Evolutionary conservation across 2,797 vertebrate genomes (phyloP).

Genomic region (Tiaroga cobitis): DNA sequence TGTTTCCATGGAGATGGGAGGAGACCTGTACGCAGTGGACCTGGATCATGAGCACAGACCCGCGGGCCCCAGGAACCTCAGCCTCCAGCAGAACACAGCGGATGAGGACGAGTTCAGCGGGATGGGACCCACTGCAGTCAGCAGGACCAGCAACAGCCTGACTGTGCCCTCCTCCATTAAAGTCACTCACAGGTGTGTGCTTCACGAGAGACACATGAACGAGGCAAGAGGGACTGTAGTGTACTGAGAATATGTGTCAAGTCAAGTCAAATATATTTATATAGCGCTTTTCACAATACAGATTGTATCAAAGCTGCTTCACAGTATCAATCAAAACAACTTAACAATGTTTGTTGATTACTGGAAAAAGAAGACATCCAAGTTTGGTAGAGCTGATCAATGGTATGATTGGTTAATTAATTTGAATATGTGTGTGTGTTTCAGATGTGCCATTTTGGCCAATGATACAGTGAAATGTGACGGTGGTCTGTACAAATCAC

Average conservation of each 20-base stretch:
- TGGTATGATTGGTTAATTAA: too few species aligned
- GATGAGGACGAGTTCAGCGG: slow-evolving; percentile 86
- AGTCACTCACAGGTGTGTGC: slow-evolving; percentile 89
- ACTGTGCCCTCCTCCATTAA: slow-evolving; percentile 82
- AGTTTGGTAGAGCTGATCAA: too few species aligned
- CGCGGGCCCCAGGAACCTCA: slow-evolving; percentile 75
- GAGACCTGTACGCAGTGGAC: slow-evolving; percentile 70
- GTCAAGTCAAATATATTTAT: too few species aligned
- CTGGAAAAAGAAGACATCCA: too few species aligned
- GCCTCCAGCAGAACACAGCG: slow-evolving; percentile 51
- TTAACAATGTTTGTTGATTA: too few species aligned
- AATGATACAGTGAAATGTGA: slow-evolving; percentile 92
- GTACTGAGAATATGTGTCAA: slow-evolving; percentile 12
- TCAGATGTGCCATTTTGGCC: slow-evolving; percentile 89
- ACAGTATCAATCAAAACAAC: too few species aligned
- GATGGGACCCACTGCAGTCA: slow-evolving; percentile 75
- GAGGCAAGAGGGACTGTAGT: not conserved
- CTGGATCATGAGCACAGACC: slow-evolving; percentile 73
- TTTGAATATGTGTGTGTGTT: slow-evolving; percentile 30
- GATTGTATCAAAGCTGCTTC: too few species aligned
- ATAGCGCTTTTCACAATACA: too few species aligned
- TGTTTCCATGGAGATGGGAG: slow-evolving; percentile 70
- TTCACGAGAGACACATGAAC: not conserved
- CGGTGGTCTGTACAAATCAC: slow-evolving; percentile 86
- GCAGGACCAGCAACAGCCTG: slow-evolving; percentile 68